These are phyloP conservation scores for Phyllostomus discolor DNA, from an alignment of 2,113 vertebrate species.

Conservation along the genomic window DNA sequence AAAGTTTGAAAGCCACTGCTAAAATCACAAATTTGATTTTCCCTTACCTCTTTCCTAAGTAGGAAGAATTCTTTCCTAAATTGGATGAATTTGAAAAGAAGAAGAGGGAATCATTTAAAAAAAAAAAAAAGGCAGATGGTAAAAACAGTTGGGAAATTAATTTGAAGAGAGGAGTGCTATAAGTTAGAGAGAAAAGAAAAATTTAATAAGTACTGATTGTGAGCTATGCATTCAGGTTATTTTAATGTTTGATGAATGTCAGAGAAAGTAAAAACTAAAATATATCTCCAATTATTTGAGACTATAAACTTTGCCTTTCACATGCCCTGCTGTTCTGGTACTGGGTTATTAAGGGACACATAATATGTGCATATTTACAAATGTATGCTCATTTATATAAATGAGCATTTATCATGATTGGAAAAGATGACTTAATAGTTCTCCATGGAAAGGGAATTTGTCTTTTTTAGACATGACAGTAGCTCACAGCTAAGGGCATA, in stretches of 20 bases:
- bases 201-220: neutral
- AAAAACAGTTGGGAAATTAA: neutral
- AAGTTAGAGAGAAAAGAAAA: neutral
- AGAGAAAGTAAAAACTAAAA: conserved; percentile 12
- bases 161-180: neutral
- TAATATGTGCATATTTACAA: neutral
- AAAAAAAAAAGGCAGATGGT: neutral
- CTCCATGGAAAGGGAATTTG: neutral
- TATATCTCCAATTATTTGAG: neutral
- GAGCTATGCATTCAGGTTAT: neutral
- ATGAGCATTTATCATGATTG: neutral
- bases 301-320: neutral
- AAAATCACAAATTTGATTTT: neutral
- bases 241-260: neutral
- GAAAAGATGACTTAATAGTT: neutral
- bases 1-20: neutral
- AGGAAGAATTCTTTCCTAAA: neutral
- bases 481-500: neutral
- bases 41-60: neutral
- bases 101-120: neutral
- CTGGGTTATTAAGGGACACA: neutral
- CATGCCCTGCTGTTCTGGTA: neutral
- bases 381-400: neutral
- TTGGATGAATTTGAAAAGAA: neutral
- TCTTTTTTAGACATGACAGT: neutral